These are phyloP conservation scores for Rhagologus leucostigma DNA, from an alignment of 2,113 vertebrate genomes.

Conservation along the genomic window DNA sequence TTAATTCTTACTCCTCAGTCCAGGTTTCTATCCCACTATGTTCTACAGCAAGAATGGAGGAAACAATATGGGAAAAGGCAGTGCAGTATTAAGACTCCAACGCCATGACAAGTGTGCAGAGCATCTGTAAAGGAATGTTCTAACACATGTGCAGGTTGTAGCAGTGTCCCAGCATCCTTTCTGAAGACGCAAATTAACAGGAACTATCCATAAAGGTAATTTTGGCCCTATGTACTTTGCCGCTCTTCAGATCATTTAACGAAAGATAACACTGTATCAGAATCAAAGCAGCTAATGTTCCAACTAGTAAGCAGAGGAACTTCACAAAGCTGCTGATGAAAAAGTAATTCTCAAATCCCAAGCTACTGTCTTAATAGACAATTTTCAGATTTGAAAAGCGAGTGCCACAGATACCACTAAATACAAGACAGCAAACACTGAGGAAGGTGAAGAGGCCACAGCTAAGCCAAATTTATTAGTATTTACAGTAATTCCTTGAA, in stretches of 20 bases:
- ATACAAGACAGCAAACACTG: neutral
- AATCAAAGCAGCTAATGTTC: neutral
- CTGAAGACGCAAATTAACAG: neutral
- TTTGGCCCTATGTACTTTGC: neutral
- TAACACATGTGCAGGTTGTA: neutral
- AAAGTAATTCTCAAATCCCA: neutral
- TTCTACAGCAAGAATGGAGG: neutral
- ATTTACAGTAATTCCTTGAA: neutral
- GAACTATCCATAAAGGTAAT: neutral
- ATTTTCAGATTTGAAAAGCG: neutral
- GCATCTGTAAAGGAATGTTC: neutral
- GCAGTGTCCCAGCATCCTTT: neutral
- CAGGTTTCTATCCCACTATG: neutral
- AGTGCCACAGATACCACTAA: neutral
- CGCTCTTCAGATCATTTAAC: neutral
- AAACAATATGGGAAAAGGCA: neutral
- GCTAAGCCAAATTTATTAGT: neutral
- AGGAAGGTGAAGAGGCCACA: neutral
- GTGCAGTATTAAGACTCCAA: neutral
- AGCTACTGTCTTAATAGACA: neutral
- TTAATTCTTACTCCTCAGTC: neutral
- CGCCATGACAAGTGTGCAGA: accelerated
- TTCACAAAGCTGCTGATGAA: neutral
- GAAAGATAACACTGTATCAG: neutral
- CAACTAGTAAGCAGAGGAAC: neutral